Conservation (phyloP, 2,113 vertebrate genomes). For the Cololabis saira region DNA sequence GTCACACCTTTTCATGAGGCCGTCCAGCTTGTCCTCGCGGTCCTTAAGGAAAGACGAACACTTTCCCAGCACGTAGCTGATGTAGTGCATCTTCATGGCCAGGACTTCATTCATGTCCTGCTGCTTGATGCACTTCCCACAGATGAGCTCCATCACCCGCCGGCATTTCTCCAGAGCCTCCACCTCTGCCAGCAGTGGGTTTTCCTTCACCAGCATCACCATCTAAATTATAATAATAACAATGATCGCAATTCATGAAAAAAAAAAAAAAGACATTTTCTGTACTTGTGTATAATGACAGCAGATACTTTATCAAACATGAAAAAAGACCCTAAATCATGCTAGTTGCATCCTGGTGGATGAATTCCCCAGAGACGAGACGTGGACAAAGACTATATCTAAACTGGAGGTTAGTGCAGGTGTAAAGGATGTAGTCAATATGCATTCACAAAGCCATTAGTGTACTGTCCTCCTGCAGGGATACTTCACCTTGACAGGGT, state of each 20-base stretch:
- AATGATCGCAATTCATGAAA: background rate
- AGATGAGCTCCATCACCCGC: slow-evolving; percentile 94
- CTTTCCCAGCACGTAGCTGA: slow-evolving; percentile 94
- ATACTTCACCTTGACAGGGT: slow-evolving; percentile 91
- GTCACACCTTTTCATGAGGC: slow-evolving; percentile 89
- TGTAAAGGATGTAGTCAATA: too few relatives aligned
- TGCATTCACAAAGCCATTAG: too few relatives aligned
- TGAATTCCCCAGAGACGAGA: too few relatives aligned
- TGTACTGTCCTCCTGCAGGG: too few relatives aligned
- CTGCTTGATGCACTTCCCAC: slow-evolving; percentile 97
- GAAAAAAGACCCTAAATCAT: too few relatives aligned
- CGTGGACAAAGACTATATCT: background rate
- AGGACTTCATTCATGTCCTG: slow-evolving; percentile 99
- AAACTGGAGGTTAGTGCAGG: background rate
- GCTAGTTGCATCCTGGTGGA: too few relatives aligned
- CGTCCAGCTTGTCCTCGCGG: slow-evolving; percentile 89
- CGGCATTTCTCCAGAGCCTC: slow-evolving; percentile 90
- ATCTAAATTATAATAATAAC: slow-evolving; percentile 76
- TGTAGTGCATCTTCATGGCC: slow-evolving; percentile 98
- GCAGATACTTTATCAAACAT: background rate
- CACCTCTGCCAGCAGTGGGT: slow-evolving; percentile 88
- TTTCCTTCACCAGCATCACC: slow-evolving; percentile 92
- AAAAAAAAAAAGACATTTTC: too few relatives aligned
- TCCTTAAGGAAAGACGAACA: slow-evolving; percentile 89
- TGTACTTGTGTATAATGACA: background rate